These are phyloP conservation scores for Agonopterix alstromeriana DNA, from an alignment of 2,888 invertebrate genomes.

Conservation along the genomic window DNA sequence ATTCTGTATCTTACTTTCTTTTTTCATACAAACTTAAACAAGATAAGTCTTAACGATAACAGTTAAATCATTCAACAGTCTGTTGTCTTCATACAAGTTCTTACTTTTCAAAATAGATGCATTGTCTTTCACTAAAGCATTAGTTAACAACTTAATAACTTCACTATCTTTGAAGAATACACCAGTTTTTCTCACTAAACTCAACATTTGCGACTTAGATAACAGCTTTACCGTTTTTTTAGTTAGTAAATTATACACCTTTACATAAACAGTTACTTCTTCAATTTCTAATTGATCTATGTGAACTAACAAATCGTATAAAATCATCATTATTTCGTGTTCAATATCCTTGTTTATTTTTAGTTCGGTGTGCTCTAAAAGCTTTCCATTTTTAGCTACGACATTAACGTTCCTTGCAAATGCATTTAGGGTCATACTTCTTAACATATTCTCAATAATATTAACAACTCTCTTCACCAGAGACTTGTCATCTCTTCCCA, in stretches of 20 bases:
- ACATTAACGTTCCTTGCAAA: constrained; percentile 37
- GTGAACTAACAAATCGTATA: constrained; percentile 39
- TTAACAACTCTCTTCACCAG: constrained; percentile 33
- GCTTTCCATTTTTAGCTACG: constrained; percentile 24
- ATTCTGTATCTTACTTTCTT: too few relatives aligned
- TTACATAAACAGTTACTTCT: constrained; percentile 36
- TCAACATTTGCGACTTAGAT: constrained; percentile 43
- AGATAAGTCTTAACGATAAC: constrained; percentile 37
- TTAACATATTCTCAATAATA: constrained; percentile 40
- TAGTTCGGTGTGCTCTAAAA: constrained; percentile 31
- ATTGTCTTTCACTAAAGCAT: constrained; percentile 39
- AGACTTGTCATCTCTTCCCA: constrained; percentile 36
- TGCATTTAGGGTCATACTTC: constrained; percentile 41
- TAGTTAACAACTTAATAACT: constrained; percentile 33
- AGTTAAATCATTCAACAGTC: constrained; percentile 32
- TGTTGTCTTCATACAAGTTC: constrained; percentile 16
- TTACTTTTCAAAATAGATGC: constrained; percentile 38
- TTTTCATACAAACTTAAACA: constrained; percentile 11
- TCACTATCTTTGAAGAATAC: constrained; percentile 26
- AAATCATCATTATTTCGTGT: constrained; percentile 43
- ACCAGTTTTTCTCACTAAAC: constrained; percentile 36
- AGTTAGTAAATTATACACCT: constrained; percentile 40
- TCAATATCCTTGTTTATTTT: constrained; percentile 56
- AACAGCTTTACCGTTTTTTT: constrained; percentile 49
- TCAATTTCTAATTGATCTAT: constrained; percentile 35